A percentile compares a stretch with the other conserved stretches of the same genome.
These are phyloP conservation scores for Athripsodes cinereus DNA, from an alignment of 2,888 invertebrate genomes.

Conservation along the genomic window DNA sequence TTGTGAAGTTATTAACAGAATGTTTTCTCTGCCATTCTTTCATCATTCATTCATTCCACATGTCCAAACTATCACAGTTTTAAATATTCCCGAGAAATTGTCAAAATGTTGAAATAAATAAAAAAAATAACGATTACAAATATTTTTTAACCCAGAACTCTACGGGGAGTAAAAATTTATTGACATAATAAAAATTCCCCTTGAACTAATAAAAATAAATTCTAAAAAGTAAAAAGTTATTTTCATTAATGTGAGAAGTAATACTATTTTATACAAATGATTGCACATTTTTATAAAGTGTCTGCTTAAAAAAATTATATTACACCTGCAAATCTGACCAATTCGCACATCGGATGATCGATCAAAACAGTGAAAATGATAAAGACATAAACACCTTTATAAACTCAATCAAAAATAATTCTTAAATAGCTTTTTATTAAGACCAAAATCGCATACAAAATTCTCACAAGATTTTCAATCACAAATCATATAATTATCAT, in stretches of 20 bases:
- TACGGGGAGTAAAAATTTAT: no score
- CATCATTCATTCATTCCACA: neutral
- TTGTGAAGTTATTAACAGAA: no score
- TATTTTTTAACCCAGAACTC: no score
- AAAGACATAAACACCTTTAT: neutral
- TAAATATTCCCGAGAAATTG: no score
- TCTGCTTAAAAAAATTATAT: neutral
- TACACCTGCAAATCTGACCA: neutral
- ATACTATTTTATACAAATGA: neutral
- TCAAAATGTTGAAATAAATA: no score
- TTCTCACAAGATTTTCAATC: neutral
- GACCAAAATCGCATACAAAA: neutral
- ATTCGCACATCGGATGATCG: neutral
- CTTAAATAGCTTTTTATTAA: neutral
- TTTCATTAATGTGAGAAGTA: neutral
- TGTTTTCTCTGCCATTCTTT: neutral
- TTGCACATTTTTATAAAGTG: neutral
- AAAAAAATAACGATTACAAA: no score
- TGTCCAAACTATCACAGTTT: neutral
- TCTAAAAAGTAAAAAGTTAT: neutral
- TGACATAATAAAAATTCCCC: no score
- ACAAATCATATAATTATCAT: slow-evolving; percentile 1
- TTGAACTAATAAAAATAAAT: neutral
- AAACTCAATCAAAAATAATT: neutral
- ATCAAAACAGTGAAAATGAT: neutral